A percentile compares a stretch with the other conserved stretches of the same genome.
Evolutionary conservation across 2,888 invertebrate species (phyloP).

Genomic region (Xestoiulus laeticollis): DNA sequence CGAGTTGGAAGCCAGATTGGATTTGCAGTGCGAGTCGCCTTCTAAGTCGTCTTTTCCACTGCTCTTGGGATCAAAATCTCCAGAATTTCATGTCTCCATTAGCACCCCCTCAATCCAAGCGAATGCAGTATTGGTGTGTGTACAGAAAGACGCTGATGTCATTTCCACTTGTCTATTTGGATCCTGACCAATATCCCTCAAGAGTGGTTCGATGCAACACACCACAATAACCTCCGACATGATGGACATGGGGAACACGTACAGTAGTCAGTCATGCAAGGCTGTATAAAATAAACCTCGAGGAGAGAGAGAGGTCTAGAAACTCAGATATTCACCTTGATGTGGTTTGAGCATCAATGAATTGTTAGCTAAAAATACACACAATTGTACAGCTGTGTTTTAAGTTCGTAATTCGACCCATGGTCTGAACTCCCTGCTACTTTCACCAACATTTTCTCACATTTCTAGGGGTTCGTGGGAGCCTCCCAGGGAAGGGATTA

Average conservation of each 20-base stretch:
- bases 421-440: background rate
- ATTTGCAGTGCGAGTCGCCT: background rate
- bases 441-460: background rate
- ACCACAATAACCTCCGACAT: background rate
- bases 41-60: background rate
- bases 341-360: no score
- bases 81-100: constrained; percentile 17
- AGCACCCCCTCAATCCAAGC: background rate
- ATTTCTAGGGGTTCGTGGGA: background rate
- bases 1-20: background rate
- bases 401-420: no score
- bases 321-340: no score
- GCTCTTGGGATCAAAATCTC: background rate
- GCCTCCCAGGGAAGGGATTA: background rate
- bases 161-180: background rate
- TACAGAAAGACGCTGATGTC: background rate
- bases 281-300: background rate
- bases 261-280: background rate
- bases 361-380: no score
- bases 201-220: constrained; percentile 1
- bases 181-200: background rate
- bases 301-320: no score
- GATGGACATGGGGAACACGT: background rate
- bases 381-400: no score
- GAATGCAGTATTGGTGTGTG: background rate